Base-by-base conservation (phyloP, 1,140 invertebrate species). In the Melipona quadrifasciata region DNA sequence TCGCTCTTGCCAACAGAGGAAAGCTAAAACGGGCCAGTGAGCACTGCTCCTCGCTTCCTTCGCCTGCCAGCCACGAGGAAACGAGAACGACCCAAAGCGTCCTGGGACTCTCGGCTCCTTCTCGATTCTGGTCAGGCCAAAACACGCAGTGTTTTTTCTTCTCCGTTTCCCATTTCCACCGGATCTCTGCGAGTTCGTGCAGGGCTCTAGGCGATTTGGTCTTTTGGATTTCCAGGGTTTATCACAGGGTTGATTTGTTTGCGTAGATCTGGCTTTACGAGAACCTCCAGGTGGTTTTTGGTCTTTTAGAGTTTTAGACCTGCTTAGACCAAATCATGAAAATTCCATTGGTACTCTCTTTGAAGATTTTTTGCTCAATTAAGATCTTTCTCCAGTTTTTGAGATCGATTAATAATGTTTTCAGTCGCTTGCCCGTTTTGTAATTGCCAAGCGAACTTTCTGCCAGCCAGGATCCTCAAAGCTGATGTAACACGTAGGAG, bases 11-110 rank as follows among this genome's bases (percentile, higher is more conserved):
- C 27, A 57, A 77, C 81, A 90, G 79, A 89, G 76, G 78, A 87
- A 87, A 89, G 86, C 84, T 91, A 90, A 91, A 91, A 90, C 88
- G 82, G 88, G 82, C 88, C 89, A 89, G 83, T 86, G 85, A 90
- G 80, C 86, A 84, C 73, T 77, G 80, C 61, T 74, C 53, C 70
- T 70, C 24, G 53, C 84, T 88, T 88, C 86, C 87, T 88, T 71
- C 27, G 14, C 47, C 67, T 31, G 51, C 70, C 27, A 31, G 39
- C 67, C 67, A 53, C 27, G 78, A 17, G 73, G 65, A 24, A 67
- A 67, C 64, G 64, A 65, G 84, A 76, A 82, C 34, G 65, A 24
- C 12, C 31, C 55, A 65, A 16, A 65, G 31, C 5, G 80, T 78
- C 74, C 64, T 83, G 74, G 74, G 64, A 83, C 57, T 27, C 27